Conservation (phyloP, 2,113 vertebrate species). For the Corythoichthys haematopterus region DNA sequence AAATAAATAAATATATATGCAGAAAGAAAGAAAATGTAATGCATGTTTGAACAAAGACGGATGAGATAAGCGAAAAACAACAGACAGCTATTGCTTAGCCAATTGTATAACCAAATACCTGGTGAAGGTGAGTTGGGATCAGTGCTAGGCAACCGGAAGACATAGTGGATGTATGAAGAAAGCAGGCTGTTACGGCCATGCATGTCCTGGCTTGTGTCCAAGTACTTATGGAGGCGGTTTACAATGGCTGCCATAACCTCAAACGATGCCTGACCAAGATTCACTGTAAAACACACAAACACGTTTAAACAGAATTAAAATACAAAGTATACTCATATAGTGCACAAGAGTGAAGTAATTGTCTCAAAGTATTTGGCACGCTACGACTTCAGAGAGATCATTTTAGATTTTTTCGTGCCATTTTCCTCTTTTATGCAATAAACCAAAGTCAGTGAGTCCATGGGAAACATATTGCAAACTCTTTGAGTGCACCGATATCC, state of each 20-base stretch:
- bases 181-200: slow-evolving; percentile 94
- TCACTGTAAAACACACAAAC: slow-evolving; percentile 73
- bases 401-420: background rate
- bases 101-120: slow-evolving; percentile 67
- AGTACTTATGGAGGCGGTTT: slow-evolving; percentile 93
- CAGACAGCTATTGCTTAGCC: background rate
- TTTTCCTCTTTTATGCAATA: background rate
- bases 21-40: slow-evolving; percentile 29
- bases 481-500: background rate
- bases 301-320: background rate
- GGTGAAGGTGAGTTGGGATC: slow-evolving; percentile 90
- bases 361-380: background rate
- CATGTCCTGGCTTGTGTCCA: slow-evolving; percentile 95
- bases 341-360: background rate
- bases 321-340: background rate
- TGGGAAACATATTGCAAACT: background rate
- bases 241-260: slow-evolving; percentile 96
- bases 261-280: slow-evolving; percentile 93
- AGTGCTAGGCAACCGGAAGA: slow-evolving; percentile 91
- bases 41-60: slow-evolving; percentile 25
- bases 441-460: background rate
- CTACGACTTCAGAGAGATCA: background rate
- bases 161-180: slow-evolving; percentile 94
- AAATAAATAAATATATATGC: too few species aligned
- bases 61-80: slow-evolving; percentile 37